Percentiles rank a stretch among this genome's conserved stretches.
Evolutionary conservation across 2,113 vertebrate genomes (phyloP).

Genomic region (Alethe diademata): DNA sequence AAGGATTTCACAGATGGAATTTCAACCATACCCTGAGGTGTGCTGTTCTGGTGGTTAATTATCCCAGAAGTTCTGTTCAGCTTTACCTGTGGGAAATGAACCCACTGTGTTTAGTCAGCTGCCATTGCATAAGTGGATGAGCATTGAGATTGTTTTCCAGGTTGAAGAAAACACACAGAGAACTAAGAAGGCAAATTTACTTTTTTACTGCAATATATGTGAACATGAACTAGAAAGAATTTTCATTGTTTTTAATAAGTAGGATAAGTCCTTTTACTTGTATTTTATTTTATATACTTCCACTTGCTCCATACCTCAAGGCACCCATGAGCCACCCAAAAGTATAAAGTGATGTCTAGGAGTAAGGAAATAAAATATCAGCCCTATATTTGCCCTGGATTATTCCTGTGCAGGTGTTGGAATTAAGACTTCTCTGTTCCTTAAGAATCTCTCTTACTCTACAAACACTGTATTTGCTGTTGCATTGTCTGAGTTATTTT

Average conservation of each 20-base stretch:
- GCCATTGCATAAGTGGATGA: background rate
- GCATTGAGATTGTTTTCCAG: background rate
- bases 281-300: background rate
- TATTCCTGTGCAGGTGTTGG: conserved; percentile 56
- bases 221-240: background rate
- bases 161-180: background rate
- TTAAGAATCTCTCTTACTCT: conserved; percentile 56
- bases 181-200: background rate
- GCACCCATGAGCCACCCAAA: background rate
- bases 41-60: background rate
- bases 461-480: conserved; percentile 61
- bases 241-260: background rate
- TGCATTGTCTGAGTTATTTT: conserved; percentile 76
- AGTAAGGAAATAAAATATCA: background rate
- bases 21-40: background rate
- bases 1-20: background rate
- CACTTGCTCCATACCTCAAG: background rate
- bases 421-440: conserved; percentile 22
- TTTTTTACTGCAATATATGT: background rate
- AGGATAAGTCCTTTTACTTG: background rate
- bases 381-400: background rate
- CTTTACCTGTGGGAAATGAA: conserved; percentile 1
- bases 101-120: conserved; percentile 2
- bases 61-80: background rate
- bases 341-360: background rate